Percentiles rank a stretch among this genome's conserved stretches.
Evolutionary conservation across 2,888 invertebrate genomes (phyloP).

Genomic region (Didymodactylos carnosus): DNA sequence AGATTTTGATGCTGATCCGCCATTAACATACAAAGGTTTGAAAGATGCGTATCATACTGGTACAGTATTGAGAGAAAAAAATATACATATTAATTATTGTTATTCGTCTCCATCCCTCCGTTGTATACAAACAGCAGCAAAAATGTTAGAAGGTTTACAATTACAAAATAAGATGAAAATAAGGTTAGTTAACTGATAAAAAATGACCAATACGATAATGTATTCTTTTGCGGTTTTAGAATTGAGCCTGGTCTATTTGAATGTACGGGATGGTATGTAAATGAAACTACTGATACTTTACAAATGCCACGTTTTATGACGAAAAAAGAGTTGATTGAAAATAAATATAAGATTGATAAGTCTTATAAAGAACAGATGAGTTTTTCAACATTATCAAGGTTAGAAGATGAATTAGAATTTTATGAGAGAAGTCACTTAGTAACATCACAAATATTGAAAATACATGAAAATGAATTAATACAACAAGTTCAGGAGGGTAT

Average conservation of each 20-base stretch:
- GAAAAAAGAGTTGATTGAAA: constrained; percentile 46
- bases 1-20: neutral
- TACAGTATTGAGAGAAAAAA: constrained; percentile 54
- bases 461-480: neutral
- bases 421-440: neutral
- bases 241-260: constrained; percentile 81
- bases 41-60: constrained; percentile 47
- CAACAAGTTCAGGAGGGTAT: neutral
- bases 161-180: constrained; percentile 30
- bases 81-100: constrained; percentile 51
- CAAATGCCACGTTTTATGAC: constrained; percentile 59
- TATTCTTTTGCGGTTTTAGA: constrained; percentile 11
- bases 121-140: constrained; percentile 59
- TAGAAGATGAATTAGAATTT: neutral
- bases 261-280: constrained; percentile 70
- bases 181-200: constrained; percentile 23
- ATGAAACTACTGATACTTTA: constrained; percentile 23
- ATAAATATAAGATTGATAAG: constrained; percentile 50
- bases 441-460: neutral
- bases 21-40: constrained; percentile 61
- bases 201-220: neutral
- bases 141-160: constrained; percentile 36
- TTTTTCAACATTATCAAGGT: neutral
- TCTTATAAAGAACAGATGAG: neutral
- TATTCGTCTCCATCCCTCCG: constrained; percentile 71